phyloP scores from a whole-genome alignment of 2,888 invertebrate genomes.

The Lasius fuliginosus region DNA sequence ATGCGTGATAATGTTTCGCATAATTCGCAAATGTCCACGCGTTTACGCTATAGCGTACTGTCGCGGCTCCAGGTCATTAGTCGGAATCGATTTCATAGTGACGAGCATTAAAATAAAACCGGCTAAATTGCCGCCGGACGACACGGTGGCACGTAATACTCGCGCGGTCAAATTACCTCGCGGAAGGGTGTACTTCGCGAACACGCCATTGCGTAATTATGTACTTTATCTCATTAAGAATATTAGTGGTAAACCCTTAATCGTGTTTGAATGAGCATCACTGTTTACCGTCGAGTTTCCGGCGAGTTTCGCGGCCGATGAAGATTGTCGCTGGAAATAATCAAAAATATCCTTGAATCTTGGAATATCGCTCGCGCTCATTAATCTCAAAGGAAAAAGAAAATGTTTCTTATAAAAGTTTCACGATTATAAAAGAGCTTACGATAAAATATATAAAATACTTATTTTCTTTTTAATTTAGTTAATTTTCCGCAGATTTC shows the following conservation, averaged over 20 bases:
- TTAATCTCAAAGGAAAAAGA: neutral
- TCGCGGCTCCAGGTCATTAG: constrained; percentile 33
- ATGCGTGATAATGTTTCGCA: neutral
- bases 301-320: constrained; percentile 65
- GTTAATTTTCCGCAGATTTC: neutral
- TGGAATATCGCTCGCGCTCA: neutral
- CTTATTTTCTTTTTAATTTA: neutral
- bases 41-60: constrained; percentile 5
- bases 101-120: constrained; percentile 43
- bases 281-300: constrained; percentile 75
- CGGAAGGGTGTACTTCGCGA: constrained; percentile 71
- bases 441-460: neutral
- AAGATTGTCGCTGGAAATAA: constrained; percentile 61
- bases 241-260: constrained; percentile 82
- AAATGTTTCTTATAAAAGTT: neutral
- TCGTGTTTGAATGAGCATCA: constrained; percentile 78
- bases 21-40: constrained; percentile 39
- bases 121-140: constrained; percentile 38
- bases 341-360: constrained; percentile 21
- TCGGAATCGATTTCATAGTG: constrained; percentile 50
- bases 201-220: constrained; percentile 85
- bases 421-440: neutral
- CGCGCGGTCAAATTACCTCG: constrained; percentile 61
- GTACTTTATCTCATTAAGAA: constrained; percentile 83
- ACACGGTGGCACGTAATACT: constrained; percentile 61